Evolutionary conservation across 1,140 invertebrate species (phyloP), one percentile per base, ranked within the genome.

Genomic region (Drosophila auraria): DNA sequence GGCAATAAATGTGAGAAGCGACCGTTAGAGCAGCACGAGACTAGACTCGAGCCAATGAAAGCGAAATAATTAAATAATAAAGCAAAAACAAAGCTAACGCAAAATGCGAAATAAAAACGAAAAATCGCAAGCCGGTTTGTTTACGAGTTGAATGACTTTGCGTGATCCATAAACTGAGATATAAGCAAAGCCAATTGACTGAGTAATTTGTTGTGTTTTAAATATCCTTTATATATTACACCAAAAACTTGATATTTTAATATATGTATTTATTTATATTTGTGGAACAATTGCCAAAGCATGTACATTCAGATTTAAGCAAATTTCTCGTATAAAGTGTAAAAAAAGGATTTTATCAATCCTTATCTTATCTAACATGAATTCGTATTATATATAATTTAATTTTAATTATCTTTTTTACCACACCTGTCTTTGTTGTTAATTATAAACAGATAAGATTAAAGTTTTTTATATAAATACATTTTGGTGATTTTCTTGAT

Each of bases 71-170:
- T 60, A 61, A 42, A 25, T 50, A 62, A 66, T 30, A 77, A 56
- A 77, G 15, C 57, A 50, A 64, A 64, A 69, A 44, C 49, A 36
- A 57, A 77, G 30, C 61, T 76, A 56, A 68, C 30, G 8, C 20
- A 36, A 72, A 63, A 53, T 27, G 38, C 20, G 15, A 53, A 62
- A 44, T n/a, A 40, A 36, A 54, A 50, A 57, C 20, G 3, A 44
- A 51, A 76, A 76, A 75, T 68, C 50, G 44, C 45, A 58, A 78
- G 65, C 56, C 74, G 75, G 76, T 78, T 78, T 38, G n/a, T 42
- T 50, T 51, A 60, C 63, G 75, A 60, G 75, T 78, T 78, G 75
- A 78, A 78, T 78, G 75, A 78, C 75, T 78, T 78, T 60, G 33
- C 57, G 27, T 78, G 74, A 38, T 78, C 56, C 42, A 78, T 54